These are phyloP conservation scores for Physeter macrocephalus DNA, from an alignment of 2,113 vertebrate genomes.

Conservation along the genomic window DNA sequence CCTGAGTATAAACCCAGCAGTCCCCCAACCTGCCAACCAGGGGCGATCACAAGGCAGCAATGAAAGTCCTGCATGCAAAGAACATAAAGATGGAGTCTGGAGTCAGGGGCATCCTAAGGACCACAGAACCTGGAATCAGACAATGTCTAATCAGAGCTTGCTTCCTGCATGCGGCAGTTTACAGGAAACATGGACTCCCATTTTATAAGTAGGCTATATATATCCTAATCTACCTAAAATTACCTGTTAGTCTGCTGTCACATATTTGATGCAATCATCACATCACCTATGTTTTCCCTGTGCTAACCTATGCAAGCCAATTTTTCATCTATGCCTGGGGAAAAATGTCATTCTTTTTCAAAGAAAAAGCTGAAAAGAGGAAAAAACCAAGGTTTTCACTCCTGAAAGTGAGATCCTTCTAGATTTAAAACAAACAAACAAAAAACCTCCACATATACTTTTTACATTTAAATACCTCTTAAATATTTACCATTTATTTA, in stretches of 20 bases:
- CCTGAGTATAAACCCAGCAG: not conserved
- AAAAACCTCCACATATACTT: not conserved
- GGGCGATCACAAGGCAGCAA: not conserved
- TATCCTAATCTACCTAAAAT: fast-evolving
- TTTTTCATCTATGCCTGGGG: not conserved
- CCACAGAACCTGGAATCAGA: not conserved
- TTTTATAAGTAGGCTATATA: fast-evolving
- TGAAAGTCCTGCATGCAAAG: fast-evolving
- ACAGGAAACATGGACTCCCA: not conserved
- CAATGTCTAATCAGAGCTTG: fast-evolving
- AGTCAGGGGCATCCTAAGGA: not conserved
- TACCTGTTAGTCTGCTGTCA: fast-evolving
- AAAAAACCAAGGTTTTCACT: not conserved
- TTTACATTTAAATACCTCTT: not conserved
- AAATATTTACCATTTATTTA: not conserved
- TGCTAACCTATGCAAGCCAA: not conserved
- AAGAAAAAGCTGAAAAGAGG: not conserved
- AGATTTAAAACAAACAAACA: not conserved
- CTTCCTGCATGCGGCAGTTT: fast-evolving
- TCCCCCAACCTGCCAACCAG: not conserved
- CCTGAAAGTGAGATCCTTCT: not conserved
- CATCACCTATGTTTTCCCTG: fast-evolving
- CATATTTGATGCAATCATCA: not conserved
- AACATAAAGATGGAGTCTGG: not conserved
- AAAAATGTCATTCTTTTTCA: not conserved